Evolutionary conservation across 1,140 invertebrate species (phyloP).

Genomic region (Cydia pomonella): DNA sequence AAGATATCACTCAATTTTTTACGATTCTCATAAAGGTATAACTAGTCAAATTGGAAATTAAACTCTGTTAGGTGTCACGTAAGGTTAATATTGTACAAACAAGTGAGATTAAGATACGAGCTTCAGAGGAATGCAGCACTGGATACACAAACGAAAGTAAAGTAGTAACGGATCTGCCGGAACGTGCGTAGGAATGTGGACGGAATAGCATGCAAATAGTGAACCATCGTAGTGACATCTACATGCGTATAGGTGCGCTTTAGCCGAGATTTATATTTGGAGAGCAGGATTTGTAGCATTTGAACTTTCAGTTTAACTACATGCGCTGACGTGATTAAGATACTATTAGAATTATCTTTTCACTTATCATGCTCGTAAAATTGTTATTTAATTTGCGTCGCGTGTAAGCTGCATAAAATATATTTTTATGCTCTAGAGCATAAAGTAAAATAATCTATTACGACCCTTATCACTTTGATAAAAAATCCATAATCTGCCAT

Average conservation of each 20-base stretch:
- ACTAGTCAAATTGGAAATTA: background rate
- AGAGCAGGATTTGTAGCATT: background rate
- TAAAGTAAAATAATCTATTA: no score
- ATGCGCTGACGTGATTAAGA: no score
- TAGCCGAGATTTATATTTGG: background rate
- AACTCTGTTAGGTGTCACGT: background rate
- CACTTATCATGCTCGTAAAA: no score
- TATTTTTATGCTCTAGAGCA: no score
- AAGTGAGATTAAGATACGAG: background rate
- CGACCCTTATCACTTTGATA: no score
- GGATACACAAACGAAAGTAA: constrained; percentile 17
- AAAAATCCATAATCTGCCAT: no score
- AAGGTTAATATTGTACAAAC: background rate
- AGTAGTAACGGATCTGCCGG: constrained; percentile 16
- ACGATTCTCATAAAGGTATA: background rate
- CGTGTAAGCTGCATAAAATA: no score
- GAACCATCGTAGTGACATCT: constrained; percentile 9
- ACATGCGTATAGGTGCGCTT: background rate
- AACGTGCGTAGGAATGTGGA: constrained; percentile 18
- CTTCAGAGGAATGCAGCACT: background rate
- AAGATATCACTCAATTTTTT: constrained; percentile 38
- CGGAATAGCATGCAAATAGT: constrained; percentile 27
- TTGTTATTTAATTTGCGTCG: no score
- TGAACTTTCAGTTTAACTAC: background rate
- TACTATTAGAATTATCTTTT: no score